phyloP scores from a whole-genome alignment of 2,113 vertebrate species.

The Ranitomeya imitator region DNA sequence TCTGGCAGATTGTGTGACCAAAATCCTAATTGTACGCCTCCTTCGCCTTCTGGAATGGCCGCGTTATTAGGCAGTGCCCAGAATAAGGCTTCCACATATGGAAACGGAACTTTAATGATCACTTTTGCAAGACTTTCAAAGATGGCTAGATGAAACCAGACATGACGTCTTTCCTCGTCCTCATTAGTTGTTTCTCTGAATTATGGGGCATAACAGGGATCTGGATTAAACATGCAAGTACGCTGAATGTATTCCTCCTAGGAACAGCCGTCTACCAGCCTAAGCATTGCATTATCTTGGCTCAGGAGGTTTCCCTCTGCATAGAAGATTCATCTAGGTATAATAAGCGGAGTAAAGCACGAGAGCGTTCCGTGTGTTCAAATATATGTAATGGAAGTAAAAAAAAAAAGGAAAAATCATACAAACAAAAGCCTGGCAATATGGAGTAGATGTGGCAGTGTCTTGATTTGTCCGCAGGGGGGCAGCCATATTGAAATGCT shows the following conservation, averaged over 20 bases:
- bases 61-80: constrained; percentile 38
- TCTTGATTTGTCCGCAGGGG: neutral
- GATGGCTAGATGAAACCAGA: constrained; percentile 51
- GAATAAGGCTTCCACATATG: constrained; percentile 43
- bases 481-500: neutral
- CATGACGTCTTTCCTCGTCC: constrained; percentile 53
- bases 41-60: constrained; percentile 15
- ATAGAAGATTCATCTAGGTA: neutral
- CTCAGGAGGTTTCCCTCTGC: neutral
- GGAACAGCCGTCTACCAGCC: neutral
- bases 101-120: constrained; percentile 51
- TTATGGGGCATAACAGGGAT: constrained; percentile 36
- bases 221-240: constrained; percentile 5
- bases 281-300: neutral
- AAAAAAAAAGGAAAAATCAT: too few relatives aligned
- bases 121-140: constrained; percentile 46
- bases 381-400: neutral
- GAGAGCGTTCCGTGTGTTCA: neutral
- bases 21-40: constrained; percentile 28
- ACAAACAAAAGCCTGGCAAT: neutral
- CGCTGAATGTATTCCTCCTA: neutral
- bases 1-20: constrained; percentile 12
- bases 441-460: neutral
- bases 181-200: constrained; percentile 51
- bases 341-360: neutral